These are phyloP conservation scores for Dryococelus australis DNA, from an alignment of 2,888 invertebrate genomes.

Conservation along the genomic window DNA sequence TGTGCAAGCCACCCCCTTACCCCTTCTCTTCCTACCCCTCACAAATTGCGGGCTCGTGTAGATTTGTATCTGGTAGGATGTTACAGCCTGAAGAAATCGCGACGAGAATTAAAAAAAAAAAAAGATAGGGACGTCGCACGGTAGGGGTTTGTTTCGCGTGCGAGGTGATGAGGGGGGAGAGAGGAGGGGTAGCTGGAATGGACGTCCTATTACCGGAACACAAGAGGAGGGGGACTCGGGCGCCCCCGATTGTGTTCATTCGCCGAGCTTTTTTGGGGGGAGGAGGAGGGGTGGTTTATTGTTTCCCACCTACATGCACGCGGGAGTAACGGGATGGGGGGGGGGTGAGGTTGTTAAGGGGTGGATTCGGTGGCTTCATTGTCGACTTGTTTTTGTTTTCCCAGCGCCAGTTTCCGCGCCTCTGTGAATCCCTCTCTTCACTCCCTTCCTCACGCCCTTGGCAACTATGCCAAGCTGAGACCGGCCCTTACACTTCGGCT, in stretches of 20 bases:
- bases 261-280: neutral
- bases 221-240: neutral
- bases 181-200: neutral
- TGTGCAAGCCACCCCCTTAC: neutral
- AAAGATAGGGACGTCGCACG: neutral
- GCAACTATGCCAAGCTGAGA: too few relatives aligned
- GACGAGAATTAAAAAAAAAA: neutral
- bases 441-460: neutral
- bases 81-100: neutral
- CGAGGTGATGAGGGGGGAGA: neutral
- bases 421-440: neutral
- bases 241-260: neutral
- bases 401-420: neutral
- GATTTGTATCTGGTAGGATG: conserved; percentile 10
- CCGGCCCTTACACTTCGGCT: neutral
- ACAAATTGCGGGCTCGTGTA: neutral
- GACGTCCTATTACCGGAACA: conserved; percentile 11
- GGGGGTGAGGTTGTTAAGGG: neutral
- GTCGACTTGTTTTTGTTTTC: conserved; percentile 10
- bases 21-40: neutral
- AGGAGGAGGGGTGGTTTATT: neutral
- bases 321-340: too few relatives aligned
- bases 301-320: neutral
- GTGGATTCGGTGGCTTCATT: neutral
- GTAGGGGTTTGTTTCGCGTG: neutral